These are phyloP conservation scores for Polydesmus complanatus DNA, from an alignment of 2,888 invertebrate genomes.

Conservation along the genomic window DNA sequence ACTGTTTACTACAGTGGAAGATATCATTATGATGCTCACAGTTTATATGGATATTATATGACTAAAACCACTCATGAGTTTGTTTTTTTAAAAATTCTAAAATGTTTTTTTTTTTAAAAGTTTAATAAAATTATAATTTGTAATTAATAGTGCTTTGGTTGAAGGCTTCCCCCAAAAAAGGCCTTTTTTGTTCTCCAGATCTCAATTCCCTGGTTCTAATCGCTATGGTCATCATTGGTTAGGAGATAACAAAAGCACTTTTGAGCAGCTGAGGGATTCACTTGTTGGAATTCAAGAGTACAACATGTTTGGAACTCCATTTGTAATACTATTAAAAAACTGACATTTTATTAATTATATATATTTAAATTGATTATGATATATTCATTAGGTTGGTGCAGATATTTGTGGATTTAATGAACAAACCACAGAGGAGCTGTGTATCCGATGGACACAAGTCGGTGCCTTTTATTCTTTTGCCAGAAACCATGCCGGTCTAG, in stretches of 20 bases:
- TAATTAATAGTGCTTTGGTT: slow-evolving; percentile 18
- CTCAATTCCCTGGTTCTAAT: slow-evolving; percentile 32
- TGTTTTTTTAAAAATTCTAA: too few relatives aligned
- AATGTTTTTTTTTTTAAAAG: too few relatives aligned
- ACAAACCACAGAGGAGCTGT: slow-evolving; percentile 33
- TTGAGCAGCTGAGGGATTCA: slow-evolving; percentile 27
- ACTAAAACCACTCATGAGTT: slow-evolving; percentile 21
- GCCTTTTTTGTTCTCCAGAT: slow-evolving; percentile 26
- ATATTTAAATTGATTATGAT: background rate
- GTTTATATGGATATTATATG: slow-evolving; percentile 26
- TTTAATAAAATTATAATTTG: background rate
- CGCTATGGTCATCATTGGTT: slow-evolving; percentile 33
- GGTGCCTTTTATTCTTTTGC: slow-evolving; percentile 37
- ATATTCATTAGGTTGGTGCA: slow-evolving; percentile 23
- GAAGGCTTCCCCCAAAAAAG: slow-evolving; percentile 19
- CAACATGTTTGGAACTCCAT: slow-evolving; percentile 31
- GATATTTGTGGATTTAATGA: slow-evolving; percentile 27
- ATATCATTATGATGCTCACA: slow-evolving; percentile 28
- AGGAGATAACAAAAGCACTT: slow-evolving; percentile 32
- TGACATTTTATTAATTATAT: background rate
- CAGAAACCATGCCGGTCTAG: slow-evolving; percentile 33
- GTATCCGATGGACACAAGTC: slow-evolving; percentile 37
- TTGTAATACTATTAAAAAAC: slow-evolving; percentile 8
- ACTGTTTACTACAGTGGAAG: slow-evolving; percentile 16
- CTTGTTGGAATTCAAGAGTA: slow-evolving; percentile 32